Evolutionary conservation across 2,113 vertebrate species (phyloP), one percentile per base, ranked within the genome.

Genomic region (Pachyramphus minor): DNA sequence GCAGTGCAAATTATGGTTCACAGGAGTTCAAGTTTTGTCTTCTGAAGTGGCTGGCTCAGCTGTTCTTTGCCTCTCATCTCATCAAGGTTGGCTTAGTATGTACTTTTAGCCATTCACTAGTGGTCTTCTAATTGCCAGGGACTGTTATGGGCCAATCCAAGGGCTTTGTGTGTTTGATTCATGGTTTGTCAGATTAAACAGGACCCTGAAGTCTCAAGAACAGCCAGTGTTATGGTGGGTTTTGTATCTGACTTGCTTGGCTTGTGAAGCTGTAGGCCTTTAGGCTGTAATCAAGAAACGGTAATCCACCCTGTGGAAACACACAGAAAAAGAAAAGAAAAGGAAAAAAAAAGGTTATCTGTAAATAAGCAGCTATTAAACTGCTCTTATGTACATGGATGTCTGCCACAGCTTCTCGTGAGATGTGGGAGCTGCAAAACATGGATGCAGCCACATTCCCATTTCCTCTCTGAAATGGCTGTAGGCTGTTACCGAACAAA

Each of bases 291-390:
- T 84, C 41, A 83, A 64, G 53, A 60, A 53, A 35, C 6, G 72
- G 4, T 39, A 28, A 75, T 75, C 47, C 14, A 25, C 33, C 17
- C 58, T 18, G n/a, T 83, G 58, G 75, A 83, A 76, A 45, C 1
- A 11, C 5, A 9, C 17, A 53, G 56, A 31, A 67, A 53, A 66
- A 60, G 12, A 19, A 58, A 66, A 67, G 5, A 1, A 5, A 19
- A 37, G 20, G 44, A 33, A 62, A 9, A 3, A 4, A 6, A 5
- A 10, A 1, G 12, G 12, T 35, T 0, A 6, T 55, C 56, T 64
- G 28, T 78, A 67, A 93, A 78, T 50, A 55, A 58, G 56, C 37
- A 78, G 56, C 42, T 90, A 12, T 56, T 71, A 50, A 78, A 71
- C 12, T n/a, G 42, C 30, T 53, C 37, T 87, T 49, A 30, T 63